phyloP scores from a whole-genome alignment of 2,888 invertebrate genomes.

The Lottia gigantea region DNA sequence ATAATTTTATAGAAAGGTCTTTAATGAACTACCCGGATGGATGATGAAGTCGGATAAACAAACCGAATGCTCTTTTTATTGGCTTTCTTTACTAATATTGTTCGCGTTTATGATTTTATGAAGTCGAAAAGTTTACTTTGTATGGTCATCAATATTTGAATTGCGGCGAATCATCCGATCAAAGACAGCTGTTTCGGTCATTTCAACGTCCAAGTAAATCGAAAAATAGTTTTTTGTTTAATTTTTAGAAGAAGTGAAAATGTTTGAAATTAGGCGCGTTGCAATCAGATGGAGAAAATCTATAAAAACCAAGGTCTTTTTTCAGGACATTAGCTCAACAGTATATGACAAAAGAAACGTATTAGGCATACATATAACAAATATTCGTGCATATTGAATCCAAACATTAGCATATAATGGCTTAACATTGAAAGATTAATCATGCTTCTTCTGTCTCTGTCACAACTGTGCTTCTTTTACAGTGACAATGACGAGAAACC shows the following conservation, averaged over 20 bases:
- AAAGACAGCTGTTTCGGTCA: neutral
- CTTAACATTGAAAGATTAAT: too few relatives aligned
- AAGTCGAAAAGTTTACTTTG: neutral
- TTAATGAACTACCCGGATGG: neutral
- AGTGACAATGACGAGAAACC: too few relatives aligned
- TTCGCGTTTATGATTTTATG: slow-evolving; percentile 2
- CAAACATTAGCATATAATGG: too few relatives aligned
- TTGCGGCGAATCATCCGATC: neutral
- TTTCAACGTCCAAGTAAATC: neutral
- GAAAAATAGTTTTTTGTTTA: too few relatives aligned
- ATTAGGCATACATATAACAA: too few relatives aligned
- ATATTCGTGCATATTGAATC: too few relatives aligned
- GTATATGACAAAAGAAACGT: too few relatives aligned
- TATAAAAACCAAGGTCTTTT: neutral
- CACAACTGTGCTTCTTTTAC: too few relatives aligned
- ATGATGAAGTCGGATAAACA: neutral
- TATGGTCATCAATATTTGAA: neutral
- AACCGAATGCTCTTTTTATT: neutral
- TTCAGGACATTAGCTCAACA: neutral
- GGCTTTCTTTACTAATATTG: neutral
- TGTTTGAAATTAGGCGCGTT: too few relatives aligned
- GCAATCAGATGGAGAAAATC: too few relatives aligned
- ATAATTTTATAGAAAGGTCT: neutral
- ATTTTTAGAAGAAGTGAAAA: too few relatives aligned
- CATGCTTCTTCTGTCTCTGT: too few relatives aligned